Conservation (phyloP, 2,797 vertebrate genomes). For the Mormyrops boulengeri region DNA sequence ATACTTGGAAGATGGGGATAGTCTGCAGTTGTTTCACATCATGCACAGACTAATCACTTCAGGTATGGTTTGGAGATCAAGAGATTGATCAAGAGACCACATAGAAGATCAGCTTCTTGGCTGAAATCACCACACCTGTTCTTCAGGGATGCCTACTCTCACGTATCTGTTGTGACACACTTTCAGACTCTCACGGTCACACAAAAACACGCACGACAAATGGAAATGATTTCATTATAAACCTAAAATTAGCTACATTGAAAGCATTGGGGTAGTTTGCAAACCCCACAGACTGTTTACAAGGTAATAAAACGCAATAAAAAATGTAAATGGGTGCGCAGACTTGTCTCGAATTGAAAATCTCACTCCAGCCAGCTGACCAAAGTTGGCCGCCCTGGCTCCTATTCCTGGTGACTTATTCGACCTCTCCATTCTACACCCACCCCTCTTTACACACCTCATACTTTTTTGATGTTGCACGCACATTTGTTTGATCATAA, state of each 20-base stretch:
- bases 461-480: background rate
- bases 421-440: background rate
- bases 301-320: background rate
- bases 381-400: background rate
- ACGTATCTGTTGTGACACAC: background rate
- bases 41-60: background rate
- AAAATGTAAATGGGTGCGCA: background rate
- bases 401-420: background rate
- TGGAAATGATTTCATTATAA: background rate
- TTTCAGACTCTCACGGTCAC: background rate
- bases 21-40: background rate
- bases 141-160: background rate
- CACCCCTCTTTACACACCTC: background rate
- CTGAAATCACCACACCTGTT: background rate
- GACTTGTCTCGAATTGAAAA: background rate
- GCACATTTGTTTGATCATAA: background rate
- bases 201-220: background rate
- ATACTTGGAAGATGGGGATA: background rate
- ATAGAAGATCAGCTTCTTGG: background rate
- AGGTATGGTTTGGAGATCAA: background rate
- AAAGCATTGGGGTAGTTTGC: background rate
- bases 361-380: background rate
- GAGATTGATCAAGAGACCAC: no score
- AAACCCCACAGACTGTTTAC: background rate
- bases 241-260: background rate